Percentiles rank a stretch among this genome's conserved stretches.
Evolutionary conservation across 2,797 vertebrate genomes (phyloP).

Genomic region (Gorsachius magnificus): DNA sequence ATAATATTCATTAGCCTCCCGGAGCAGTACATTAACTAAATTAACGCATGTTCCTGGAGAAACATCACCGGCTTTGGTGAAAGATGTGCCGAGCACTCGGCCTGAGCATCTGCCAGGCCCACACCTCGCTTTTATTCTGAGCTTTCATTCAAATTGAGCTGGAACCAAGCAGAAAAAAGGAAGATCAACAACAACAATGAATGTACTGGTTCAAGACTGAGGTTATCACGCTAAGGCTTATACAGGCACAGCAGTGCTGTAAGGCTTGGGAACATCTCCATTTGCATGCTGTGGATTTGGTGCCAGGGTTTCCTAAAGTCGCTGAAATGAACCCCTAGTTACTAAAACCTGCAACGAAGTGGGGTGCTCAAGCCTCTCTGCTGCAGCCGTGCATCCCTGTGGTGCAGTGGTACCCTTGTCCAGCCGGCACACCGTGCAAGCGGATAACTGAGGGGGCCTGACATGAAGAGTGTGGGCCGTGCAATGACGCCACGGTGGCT

Average conservation of each 20-base stretch:
- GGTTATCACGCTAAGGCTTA: not conserved
- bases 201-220: not conserved
- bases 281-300: not conserved
- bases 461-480: not conserved
- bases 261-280: not conserved
- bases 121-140: not conserved
- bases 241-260: not conserved
- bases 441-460: not conserved
- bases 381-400: accelerated
- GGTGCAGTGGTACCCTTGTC: not conserved
- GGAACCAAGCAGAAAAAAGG: not conserved
- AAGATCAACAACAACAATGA: not conserved
- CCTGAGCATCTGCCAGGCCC: not conserved
- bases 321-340: not conserved
- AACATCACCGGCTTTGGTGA: not conserved
- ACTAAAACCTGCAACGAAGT: not conserved
- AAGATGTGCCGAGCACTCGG: not conserved
- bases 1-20: not conserved
- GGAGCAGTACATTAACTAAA: not conserved
- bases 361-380: not conserved
- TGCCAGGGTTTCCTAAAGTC: not conserved
- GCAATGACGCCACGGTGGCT: not conserved
- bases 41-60: not conserved
- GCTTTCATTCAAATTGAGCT: not conserved
- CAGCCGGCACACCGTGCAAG: not conserved